Base-by-base conservation (phyloP, 64 coral and sea anemone genomes). In the Hydrozoanthus tunicans region DNA sequence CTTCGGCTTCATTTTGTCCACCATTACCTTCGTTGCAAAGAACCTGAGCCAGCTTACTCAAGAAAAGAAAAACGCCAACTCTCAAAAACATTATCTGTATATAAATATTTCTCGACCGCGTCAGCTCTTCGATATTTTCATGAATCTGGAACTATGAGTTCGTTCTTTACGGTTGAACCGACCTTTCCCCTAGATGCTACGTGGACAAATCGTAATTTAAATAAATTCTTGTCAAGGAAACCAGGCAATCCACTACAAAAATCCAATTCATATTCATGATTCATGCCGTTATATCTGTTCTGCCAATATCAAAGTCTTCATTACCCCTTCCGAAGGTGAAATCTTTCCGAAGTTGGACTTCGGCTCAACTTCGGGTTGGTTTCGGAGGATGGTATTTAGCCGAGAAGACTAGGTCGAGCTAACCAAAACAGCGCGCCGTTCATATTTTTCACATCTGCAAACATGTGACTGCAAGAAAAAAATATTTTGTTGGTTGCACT, bases 181-280 rank as follows among this genome's bases (percentile, higher is more conserved):
- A 4, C 73, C 56, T 9, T 24, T 67, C 66, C 43, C 12, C 7
- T 11, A 10, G 10, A 9, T 66, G 68, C 84, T 88, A 88, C 84
- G 84, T 88, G 84, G 84, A 58, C 69, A 73, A 26, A 88, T 75
- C 68, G 32, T 81, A 58, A 88, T 88, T 88, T 74, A 10, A 88
- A 88, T 88, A 60, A 26, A 56, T 11, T 12, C 23, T 9, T 59
- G 84, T 69, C 84, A 88, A 74, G 84, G 84, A 88, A 88, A 88
- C 84, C 55, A 43, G 23, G 13, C 56, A 60, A 59, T 75, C 56
- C 8, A 59, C 6, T 70, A 17, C 56, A 88, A 88, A 75, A 9
- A 88, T 88, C 70, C 24, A 56, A 59, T 74, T 51, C 3, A 60
- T 60, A 56, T 70, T 85, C 82, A 70, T 69, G 15, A 85, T 17